Conservation (phyloP, 2,797 vertebrate genomes). For the Anguilla anguilla region DNA sequence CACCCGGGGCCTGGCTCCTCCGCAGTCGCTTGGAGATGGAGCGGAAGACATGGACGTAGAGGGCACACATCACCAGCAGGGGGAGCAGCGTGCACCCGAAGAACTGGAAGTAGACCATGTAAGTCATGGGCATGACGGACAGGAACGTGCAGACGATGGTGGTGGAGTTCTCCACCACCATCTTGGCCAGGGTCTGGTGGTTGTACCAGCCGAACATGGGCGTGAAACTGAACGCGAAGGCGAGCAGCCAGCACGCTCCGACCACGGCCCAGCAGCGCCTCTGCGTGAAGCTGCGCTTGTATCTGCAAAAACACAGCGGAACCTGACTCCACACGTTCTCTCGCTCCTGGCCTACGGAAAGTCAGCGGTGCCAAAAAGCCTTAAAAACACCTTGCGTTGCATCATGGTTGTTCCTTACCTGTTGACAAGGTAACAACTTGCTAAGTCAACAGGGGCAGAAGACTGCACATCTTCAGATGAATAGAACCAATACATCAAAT, state of each 20-base stretch:
- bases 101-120: slow-evolving; percentile 84
- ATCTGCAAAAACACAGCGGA: slow-evolving; percentile 64
- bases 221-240: slow-evolving; percentile 71
- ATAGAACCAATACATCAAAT: too few relatives aligned
- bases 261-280: slow-evolving; percentile 73
- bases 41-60: slow-evolving; percentile 79
- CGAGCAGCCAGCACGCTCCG: slow-evolving; percentile 78
- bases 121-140: slow-evolving; percentile 76
- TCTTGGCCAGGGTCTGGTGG: not conserved
- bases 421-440: too few relatives aligned
- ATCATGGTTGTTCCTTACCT: too few relatives aligned
- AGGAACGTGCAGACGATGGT: slow-evolving; percentile 64
- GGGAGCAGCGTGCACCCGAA: slow-evolving; percentile 75
- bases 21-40: slow-evolving; percentile 71
- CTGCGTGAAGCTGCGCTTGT: slow-evolving; percentile 70
- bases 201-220: slow-evolving; percentile 84
- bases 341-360: too few relatives aligned
- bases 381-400: too few relatives aligned
- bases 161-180: slow-evolving; percentile 46
- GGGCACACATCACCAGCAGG: slow-evolving; percentile 72
- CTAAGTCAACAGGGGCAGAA: too few relatives aligned
- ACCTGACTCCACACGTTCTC: too few relatives aligned
- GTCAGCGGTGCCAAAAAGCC: too few relatives aligned
- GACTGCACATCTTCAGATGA: too few relatives aligned
- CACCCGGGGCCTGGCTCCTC: slow-evolving; percentile 46